Percentiles rank a stretch among this genome's conserved stretches.
These are phyloP conservation scores for Romanomermis culicivorax DNA, from an alignment of 2,888 invertebrate genomes.

Conservation along the genomic window DNA sequence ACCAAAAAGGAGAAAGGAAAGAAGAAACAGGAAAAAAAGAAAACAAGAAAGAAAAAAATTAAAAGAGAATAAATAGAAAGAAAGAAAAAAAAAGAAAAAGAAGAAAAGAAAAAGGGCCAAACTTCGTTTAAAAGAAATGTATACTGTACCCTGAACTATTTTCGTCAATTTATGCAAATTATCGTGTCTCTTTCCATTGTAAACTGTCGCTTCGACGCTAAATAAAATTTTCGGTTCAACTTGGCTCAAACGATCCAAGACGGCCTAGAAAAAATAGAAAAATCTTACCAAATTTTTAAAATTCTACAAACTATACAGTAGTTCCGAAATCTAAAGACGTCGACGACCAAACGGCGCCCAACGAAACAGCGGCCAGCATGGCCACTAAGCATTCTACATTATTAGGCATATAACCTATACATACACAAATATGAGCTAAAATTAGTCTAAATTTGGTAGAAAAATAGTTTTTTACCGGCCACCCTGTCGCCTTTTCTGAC, in stretches of 20 bases:
- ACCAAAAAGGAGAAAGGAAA: too few relatives aligned
- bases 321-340: conserved; percentile 39
- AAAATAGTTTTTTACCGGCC: conserved; percentile 19
- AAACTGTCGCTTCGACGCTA: conserved; percentile 36
- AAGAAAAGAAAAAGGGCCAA: too few relatives aligned
- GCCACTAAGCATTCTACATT: conserved; percentile 35
- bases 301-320: conserved; percentile 29
- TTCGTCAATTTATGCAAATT: conserved; percentile 34
- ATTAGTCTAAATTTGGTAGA: not conserved
- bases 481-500: conserved; percentile 34
- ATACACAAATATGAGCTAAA: not conserved
- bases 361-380: conserved; percentile 35
- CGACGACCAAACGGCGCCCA: conserved; percentile 38
- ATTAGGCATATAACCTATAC: conserved; percentile 35
- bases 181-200: conserved; percentile 36
- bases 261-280: conserved; percentile 29
- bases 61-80: too few relatives aligned
- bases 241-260: conserved; percentile 34
- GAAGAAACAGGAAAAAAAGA: too few relatives aligned
- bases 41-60: too few relatives aligned
- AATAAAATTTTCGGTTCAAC: conserved; percentile 37
- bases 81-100: too few relatives aligned
- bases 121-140: too few relatives aligned
- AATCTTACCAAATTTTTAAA: not conserved
- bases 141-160: conserved; percentile 29